Evolutionary conservation across 2,888 invertebrate genomes (phyloP).

Genomic region (Andricus quercusramuli): DNA sequence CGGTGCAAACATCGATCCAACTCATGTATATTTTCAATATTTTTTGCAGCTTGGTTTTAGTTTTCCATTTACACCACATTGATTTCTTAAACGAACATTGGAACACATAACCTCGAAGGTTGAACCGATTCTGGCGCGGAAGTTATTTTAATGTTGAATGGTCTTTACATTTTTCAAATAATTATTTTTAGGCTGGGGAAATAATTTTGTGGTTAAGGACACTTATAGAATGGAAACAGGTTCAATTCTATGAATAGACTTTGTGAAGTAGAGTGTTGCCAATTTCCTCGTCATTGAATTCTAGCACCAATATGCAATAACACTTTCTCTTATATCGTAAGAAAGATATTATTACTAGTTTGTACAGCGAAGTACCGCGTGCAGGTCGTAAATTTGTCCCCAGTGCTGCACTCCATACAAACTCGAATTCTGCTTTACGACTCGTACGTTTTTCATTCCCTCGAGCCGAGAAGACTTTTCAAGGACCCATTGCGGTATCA

Average conservation of each 20-base stretch:
- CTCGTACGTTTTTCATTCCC: neutral
- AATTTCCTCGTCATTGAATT: conserved; percentile 12
- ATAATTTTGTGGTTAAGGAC: neutral
- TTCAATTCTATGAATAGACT: neutral
- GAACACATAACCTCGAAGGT: too few relatives aligned
- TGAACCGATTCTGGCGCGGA: too few relatives aligned
- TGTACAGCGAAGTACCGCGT: neutral
- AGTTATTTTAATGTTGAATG: too few relatives aligned
- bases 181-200: too few relatives aligned
- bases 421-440: conserved; percentile 23
- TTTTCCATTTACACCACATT: too few relatives aligned
- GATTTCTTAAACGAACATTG: too few relatives aligned
- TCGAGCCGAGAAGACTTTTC: neutral
- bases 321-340: conserved; percentile 11
- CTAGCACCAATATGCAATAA: conserved; percentile 1
- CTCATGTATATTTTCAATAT: neutral
- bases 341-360: conserved; percentile 8
- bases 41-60: neutral
- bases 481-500: neutral
- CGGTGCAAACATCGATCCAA: conserved; percentile 17
- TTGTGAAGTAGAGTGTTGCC: neutral
- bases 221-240: neutral
- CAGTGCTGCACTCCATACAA: neutral
- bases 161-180: too few relatives aligned
- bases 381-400: conserved; percentile 23